Evolutionary conservation across 2,113 vertebrate species (phyloP).

Genomic region (Chamaetylas fuelleborni): DNA sequence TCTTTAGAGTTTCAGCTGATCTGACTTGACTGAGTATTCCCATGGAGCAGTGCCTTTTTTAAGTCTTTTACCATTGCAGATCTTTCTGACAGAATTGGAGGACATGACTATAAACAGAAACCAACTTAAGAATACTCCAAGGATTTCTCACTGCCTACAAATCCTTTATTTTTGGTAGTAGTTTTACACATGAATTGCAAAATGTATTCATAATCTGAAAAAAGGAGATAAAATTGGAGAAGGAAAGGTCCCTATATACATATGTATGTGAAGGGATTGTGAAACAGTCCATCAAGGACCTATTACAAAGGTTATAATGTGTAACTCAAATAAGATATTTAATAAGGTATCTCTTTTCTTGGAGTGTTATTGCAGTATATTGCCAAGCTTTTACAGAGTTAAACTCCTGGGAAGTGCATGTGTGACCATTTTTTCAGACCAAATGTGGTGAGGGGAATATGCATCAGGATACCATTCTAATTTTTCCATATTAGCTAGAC

Average conservation of each 20-base stretch:
- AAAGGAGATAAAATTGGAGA: background rate
- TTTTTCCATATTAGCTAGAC: background rate
- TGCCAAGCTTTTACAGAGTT: background rate
- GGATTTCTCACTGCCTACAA: background rate
- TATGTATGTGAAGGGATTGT: background rate
- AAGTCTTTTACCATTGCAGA: slow-evolving; percentile 49
- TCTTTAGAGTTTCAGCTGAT: background rate
- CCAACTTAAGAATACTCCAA: slow-evolving; percentile 12
- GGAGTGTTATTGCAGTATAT: background rate
- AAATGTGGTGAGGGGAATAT: background rate
- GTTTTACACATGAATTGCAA: background rate
- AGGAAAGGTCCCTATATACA: background rate
- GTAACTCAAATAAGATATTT: background rate
- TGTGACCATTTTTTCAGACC: background rate
- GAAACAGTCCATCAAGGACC: background rate
- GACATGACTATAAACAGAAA: slow-evolving; percentile 24
- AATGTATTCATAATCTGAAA: background rate
- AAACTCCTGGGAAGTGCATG: background rate
- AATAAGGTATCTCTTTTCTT: background rate
- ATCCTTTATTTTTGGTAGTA: background rate
- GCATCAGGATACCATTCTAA: background rate
- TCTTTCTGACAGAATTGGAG: slow-evolving; percentile 81
- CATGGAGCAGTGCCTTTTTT: background rate
- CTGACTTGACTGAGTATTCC: background rate
- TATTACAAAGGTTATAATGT: background rate